These are phyloP conservation scores for Catonia carolina DNA, from an alignment of 2,888 invertebrate genomes.

Conservation along the genomic window DNA sequence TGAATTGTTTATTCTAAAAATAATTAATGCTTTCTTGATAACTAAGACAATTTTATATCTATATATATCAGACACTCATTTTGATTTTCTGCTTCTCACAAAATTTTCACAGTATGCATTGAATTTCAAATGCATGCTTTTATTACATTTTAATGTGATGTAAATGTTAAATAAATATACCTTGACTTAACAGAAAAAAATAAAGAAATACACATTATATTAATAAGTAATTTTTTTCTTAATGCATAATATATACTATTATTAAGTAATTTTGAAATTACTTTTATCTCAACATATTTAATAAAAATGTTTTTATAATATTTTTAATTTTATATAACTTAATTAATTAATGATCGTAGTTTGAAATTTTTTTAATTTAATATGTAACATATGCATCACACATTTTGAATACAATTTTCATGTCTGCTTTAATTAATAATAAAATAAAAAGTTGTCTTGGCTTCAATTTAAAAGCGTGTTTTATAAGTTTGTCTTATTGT, in stretches of 20 bases:
- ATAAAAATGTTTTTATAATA: no score
- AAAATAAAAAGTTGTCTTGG: constrained; percentile 6
- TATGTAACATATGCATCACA: constrained; percentile 10
- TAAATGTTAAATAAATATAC: constrained; percentile 6
- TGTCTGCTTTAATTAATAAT: background rate
- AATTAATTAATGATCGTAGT: no score
- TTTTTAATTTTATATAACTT: no score
- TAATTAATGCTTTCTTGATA: constrained; percentile 3
- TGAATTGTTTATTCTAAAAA: background rate
- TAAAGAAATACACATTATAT: no score
- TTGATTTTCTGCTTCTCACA: background rate
- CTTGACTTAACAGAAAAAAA: no score
- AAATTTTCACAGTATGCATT: background rate
- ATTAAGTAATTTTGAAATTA: no score
- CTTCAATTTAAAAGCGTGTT: constrained; percentile 9
- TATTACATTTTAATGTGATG: constrained; percentile 14
- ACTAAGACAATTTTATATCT: background rate
- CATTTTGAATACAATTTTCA: background rate
- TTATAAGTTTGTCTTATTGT: constrained; percentile 11
- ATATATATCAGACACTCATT: background rate
- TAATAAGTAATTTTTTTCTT: no score
- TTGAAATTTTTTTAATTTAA: background rate
- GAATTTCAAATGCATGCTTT: background rate
- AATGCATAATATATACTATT: no score
- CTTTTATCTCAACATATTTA: no score